phyloP scores from a whole-genome alignment of 2,888 invertebrate genomes.

The Polyploca ridens region DNA sequence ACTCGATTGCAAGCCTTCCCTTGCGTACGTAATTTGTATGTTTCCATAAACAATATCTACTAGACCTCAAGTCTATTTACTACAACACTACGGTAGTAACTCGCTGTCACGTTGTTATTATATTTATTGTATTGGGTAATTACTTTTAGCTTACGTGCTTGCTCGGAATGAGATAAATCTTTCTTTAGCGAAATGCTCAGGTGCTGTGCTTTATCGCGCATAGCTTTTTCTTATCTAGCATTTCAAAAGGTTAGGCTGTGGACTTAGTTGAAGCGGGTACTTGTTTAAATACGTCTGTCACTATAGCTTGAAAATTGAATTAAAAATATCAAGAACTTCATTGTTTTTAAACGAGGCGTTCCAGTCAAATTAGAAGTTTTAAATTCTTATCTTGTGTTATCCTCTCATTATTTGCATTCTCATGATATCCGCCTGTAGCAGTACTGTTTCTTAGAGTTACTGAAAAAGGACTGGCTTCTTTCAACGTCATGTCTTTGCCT shows the following conservation, averaged over 20 bases:
- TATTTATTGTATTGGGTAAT: constrained; percentile 16
- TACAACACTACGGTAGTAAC: neutral
- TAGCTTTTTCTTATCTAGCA: constrained; percentile 63
- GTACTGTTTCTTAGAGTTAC: neutral
- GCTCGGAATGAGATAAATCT: constrained; percentile 31
- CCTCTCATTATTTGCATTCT: neutral
- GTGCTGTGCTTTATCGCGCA: constrained; percentile 52
- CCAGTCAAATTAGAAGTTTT: too few species aligned
- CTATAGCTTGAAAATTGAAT: too few species aligned
- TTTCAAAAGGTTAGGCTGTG: constrained; percentile 46
- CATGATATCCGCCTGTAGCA: too few species aligned
- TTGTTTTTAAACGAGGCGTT: too few species aligned
- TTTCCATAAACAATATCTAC: neutral
- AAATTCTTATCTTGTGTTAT: too few species aligned
- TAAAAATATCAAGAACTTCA: too few species aligned
- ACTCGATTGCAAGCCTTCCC: too few species aligned
- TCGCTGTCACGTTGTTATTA: constrained; percentile 2
- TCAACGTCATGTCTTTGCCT: rapidly evolving
- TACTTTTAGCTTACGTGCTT: constrained; percentile 22
- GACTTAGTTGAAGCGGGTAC: constrained; percentile 27
- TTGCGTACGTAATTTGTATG: too few species aligned
- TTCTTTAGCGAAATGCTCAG: constrained; percentile 53
- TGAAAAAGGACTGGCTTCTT: neutral
- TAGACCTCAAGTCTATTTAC: neutral
- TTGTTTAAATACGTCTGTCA: too few species aligned